Conservation (phyloP, 2,113 vertebrate species). For the Crotalus horridus region DNA sequence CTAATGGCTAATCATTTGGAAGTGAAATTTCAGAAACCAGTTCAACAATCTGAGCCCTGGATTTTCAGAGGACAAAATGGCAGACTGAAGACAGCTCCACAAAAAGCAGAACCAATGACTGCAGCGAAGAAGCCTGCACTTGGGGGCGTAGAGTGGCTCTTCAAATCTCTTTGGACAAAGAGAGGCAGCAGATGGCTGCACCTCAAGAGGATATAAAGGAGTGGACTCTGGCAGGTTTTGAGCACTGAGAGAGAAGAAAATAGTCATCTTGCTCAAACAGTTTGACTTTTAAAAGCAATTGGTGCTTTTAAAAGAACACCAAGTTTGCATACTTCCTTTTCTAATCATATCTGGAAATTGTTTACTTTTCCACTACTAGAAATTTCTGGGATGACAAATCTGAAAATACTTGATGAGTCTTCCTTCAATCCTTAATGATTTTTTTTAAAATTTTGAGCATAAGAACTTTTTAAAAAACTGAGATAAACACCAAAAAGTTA, state of each 20-base stretch:
- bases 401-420: neutral
- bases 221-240: neutral
- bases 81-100: neutral
- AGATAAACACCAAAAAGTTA: neutral
- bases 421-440: neutral
- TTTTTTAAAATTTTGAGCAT: neutral
- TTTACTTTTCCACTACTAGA: neutral
- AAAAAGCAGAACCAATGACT: neutral
- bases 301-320: neutral
- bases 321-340: neutral
- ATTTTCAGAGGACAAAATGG: neutral
- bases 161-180: neutral
- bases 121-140: neutral
- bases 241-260: neutral
- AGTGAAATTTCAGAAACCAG: neutral
- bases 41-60: neutral
- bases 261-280: neutral
- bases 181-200: neutral
- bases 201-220: neutral
- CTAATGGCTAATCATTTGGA: neutral
- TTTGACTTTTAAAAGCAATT: neutral
- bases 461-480: neutral
- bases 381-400: neutral
- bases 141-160: neutral
- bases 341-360: neutral